phyloP scores from a whole-genome alignment of 1,140 invertebrate species.

The Bombyx mandarina region DNA sequence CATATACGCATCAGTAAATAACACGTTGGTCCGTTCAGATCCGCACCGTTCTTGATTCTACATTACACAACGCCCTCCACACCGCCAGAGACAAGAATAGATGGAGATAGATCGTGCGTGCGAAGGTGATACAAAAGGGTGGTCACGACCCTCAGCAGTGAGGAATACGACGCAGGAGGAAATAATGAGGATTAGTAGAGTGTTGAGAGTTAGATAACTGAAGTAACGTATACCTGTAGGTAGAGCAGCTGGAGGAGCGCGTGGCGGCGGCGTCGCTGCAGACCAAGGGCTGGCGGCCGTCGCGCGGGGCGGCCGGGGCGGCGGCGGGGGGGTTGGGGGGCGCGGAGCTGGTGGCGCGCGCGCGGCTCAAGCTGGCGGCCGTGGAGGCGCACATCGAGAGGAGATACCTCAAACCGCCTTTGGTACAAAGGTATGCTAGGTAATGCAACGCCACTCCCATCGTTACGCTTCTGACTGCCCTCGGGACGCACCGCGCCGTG shows the following conservation, averaged over 20 bases:
- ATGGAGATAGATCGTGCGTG: no score
- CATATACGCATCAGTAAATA: no score
- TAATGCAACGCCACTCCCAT: slow-evolving; percentile 21
- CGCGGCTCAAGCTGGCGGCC: slow-evolving; percentile 79
- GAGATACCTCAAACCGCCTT: slow-evolving; percentile 92
- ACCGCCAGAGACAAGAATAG: no score
- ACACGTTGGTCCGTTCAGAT: no score
- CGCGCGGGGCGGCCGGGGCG: slow-evolving; percentile 81
- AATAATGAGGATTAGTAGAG: no score
- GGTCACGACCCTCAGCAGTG: no score
- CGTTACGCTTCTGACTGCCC: background rate
- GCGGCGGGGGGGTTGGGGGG: slow-evolving; percentile 27
- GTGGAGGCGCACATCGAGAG: slow-evolving; percentile 93
- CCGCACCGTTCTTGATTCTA: no score
- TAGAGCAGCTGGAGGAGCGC: slow-evolving; percentile 93
- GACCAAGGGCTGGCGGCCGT: slow-evolving; percentile 90
- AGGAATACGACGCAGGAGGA: no score
- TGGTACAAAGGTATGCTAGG: slow-evolving; percentile 74
- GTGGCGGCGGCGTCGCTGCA: slow-evolving; percentile 95
- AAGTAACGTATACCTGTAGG: slow-evolving; percentile 22
- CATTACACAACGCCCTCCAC: no score
- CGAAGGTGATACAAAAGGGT: no score
- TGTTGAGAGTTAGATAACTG: no score
- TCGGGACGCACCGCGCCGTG: no score
- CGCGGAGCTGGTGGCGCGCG: slow-evolving; percentile 68